Percentiles rank a stretch among this genome's conserved stretches.
phyloP scores from a whole-genome alignment of 2,888 invertebrate genomes.

The Eurois occulta region DNA sequence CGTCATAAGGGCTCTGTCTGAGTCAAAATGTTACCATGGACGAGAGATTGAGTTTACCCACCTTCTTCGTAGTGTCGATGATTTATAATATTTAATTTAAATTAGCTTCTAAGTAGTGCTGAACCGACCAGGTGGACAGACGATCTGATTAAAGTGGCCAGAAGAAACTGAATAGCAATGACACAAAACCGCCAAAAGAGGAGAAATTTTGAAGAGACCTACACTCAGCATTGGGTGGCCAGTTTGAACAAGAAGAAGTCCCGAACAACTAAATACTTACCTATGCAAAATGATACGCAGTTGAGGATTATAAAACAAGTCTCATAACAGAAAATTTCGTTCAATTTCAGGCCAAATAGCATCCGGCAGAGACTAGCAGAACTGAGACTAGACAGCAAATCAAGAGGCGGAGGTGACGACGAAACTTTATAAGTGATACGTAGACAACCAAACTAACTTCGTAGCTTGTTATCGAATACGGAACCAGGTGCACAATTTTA shows the following conservation, averaged over 20 bases:
- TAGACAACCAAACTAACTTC: slow-evolving; percentile 47
- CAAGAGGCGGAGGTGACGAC: slow-evolving; percentile 85
- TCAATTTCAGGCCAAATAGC: slow-evolving; percentile 80
- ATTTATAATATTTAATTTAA: not conserved
- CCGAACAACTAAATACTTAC: not conserved
- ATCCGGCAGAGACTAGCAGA: slow-evolving; percentile 86
- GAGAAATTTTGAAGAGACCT: too few relatives aligned
- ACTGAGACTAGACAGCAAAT: slow-evolving; percentile 85
- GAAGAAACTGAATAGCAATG: too few relatives aligned
- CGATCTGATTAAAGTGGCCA: too few relatives aligned
- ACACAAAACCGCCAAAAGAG: too few relatives aligned
- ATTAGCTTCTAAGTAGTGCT: not conserved
- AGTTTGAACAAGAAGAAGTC: too few relatives aligned
- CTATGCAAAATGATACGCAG: not conserved
- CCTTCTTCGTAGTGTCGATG: not conserved
- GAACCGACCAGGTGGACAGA: too few relatives aligned
- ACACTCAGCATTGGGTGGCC: too few relatives aligned
- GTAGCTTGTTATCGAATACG: slow-evolving; percentile 71
- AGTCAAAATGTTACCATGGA: not conserved
- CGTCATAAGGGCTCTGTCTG: not conserved
- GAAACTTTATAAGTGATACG: slow-evolving; percentile 76
- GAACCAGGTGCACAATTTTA: slow-evolving; percentile 77
- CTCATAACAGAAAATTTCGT: not conserved
- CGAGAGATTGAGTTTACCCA: not conserved
- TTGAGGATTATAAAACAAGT: not conserved